Evolutionary conservation across 2,797 vertebrate species (phyloP).

Genomic region (Centroberyx gerrardi): DNA sequence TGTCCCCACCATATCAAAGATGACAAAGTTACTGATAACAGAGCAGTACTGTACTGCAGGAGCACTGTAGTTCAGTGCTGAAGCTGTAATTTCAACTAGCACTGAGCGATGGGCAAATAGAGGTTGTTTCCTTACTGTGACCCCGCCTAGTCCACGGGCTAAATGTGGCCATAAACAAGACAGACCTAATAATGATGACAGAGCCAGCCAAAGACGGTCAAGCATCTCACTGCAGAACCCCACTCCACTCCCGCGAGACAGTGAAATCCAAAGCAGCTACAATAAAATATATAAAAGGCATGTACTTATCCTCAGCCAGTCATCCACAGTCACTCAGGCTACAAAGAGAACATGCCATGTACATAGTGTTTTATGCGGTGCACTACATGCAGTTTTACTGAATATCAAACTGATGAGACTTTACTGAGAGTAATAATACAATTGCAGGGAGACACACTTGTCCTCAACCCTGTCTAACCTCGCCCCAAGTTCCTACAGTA

Average conservation of each 20-base stretch:
- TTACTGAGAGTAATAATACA: constrained; percentile 5
- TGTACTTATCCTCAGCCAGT: constrained; percentile 2
- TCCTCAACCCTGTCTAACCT: constrained; percentile 51
- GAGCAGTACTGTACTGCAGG: constrained; percentile 21
- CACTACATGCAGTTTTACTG: constrained; percentile 15
- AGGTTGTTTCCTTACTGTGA: constrained; percentile 64
- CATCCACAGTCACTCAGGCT: not conserved
- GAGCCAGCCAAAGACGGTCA: constrained; percentile 41
- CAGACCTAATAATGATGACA: constrained; percentile 73
- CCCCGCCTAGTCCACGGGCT: constrained; percentile 57
- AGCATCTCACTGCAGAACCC: constrained; percentile 36
- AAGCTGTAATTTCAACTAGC: constrained; percentile 72
- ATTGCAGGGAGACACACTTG: constrained; percentile 25
- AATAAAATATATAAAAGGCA: constrained; percentile 25
- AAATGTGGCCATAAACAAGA: constrained; percentile 76
- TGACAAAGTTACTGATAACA: constrained; percentile 62
- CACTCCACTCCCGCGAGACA: constrained; percentile 41
- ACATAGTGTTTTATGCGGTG: constrained; percentile 13
- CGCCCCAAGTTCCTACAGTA: constrained; percentile 46
- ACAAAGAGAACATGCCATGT: constrained; percentile 7
- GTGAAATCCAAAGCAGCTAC: constrained; percentile 47
- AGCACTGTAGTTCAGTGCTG: constrained; percentile 26
- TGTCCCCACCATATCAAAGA: constrained; percentile 42
- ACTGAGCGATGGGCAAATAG: constrained; percentile 59
- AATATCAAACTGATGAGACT: constrained; percentile 14